Conservation (phyloP, 2,888 invertebrate genomes). For the Microctonus hyperodae region DNA sequence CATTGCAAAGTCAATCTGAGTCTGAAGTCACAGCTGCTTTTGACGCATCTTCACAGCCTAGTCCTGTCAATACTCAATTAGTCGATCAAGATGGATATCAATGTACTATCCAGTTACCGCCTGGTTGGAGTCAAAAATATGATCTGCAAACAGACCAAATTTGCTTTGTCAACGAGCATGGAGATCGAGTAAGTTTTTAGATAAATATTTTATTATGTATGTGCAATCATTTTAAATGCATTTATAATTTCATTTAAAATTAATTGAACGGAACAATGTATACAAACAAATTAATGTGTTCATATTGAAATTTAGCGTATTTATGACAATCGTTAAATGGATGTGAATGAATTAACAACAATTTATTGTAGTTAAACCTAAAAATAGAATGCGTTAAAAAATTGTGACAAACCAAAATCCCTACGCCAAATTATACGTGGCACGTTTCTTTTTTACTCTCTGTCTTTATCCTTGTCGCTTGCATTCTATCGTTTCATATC, state of each 20-base stretch:
- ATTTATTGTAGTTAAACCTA: conserved; percentile 24
- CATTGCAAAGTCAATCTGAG: conserved; percentile 42
- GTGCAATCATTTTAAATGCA: background rate
- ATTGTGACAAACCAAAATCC: conserved; percentile 23
- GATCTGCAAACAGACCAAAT: conserved; percentile 60
- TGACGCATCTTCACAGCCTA: conserved; percentile 45
- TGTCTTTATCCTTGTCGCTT: conserved; percentile 2
- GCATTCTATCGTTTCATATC: background rate
- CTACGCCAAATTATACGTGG: conserved; percentile 4
- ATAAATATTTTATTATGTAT: background rate
- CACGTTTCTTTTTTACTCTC: background rate
- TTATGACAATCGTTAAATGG: conserved; percentile 10
- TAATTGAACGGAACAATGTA: background rate
- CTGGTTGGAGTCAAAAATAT: conserved; percentile 64
- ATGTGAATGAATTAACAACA: conserved; percentile 10
- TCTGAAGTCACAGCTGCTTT: conserved; percentile 43
- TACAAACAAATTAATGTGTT: background rate
- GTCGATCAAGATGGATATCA: conserved; percentile 40
- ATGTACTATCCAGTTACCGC: conserved; percentile 55
- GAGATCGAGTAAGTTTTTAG: conserved; percentile 63
- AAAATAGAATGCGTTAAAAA: conserved; percentile 29
- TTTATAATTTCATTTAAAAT: background rate
- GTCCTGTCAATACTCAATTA: conserved; percentile 38
- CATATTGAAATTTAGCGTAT: background rate
- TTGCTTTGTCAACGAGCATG: conserved; percentile 65